These are phyloP conservation scores for Xylocampa areola DNA, from an alignment of 2,888 invertebrate genomes.

Conservation along the genomic window DNA sequence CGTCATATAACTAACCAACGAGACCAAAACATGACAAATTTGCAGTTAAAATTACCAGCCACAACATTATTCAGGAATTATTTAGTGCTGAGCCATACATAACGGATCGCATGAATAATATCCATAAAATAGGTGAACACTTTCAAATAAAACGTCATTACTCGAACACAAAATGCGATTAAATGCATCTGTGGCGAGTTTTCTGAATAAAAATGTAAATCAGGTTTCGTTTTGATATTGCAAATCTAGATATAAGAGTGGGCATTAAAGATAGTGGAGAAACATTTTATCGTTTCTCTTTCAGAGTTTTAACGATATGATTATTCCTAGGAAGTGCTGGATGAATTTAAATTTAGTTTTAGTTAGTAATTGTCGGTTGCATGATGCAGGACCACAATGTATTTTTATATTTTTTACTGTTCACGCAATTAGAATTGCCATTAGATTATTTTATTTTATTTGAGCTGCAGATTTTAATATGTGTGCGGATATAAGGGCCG, in stretches of 20 bases:
- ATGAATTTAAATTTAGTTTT: conserved; percentile 15
- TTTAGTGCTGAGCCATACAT: conserved; percentile 3
- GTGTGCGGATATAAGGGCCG: too few relatives aligned
- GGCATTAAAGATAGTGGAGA: conserved; percentile 9
- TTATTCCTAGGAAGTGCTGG: conserved; percentile 4
- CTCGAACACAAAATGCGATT: conserved; percentile 26
- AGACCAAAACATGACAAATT: conserved; percentile 10
- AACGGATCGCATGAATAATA: conserved; percentile 1
- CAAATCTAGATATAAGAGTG: conserved; percentile 21
- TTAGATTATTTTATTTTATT: too few relatives aligned
- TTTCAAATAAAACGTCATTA: conserved; percentile 22
- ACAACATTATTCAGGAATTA: conserved; percentile 8
- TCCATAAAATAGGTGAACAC: neutral
- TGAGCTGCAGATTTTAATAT: too few relatives aligned
- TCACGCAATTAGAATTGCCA: too few relatives aligned
- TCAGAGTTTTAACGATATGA: conserved; percentile 9
- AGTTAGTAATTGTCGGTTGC: neutral
- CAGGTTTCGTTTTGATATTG: conserved; percentile 18
- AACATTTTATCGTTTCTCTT: conserved; percentile 19
- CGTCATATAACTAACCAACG: too few relatives aligned
- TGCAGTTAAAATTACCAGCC: conserved; percentile 3
- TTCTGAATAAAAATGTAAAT: conserved; percentile 45
- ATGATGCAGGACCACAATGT: neutral
- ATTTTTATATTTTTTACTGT: too few relatives aligned
- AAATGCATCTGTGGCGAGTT: conserved; percentile 26